Evolutionary conservation across 1,140 invertebrate species (phyloP), one percentile per base, ranked within the genome.

Genomic region (Heliconius hewitsoni): DNA sequence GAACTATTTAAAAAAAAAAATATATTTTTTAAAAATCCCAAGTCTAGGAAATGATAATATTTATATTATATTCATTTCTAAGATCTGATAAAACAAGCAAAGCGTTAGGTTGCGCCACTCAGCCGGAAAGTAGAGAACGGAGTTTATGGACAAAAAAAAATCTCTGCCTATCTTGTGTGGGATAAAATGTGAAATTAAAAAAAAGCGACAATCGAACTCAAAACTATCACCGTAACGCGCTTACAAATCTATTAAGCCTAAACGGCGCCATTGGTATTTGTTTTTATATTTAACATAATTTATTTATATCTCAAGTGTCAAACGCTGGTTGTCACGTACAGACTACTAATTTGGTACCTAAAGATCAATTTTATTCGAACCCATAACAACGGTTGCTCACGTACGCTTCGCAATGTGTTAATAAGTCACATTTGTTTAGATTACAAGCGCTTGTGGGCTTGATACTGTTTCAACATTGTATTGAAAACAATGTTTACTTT

Each of bases 351-450:
- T 42, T 76, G 39, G 42, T 46, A 70, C 30, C 50, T 30, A 76
- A 50, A 70, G 13, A 76, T 71, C 57, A 76, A 46, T 70, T 46
- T 46, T 34, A 9, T 75, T 16, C 55, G 60, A 66, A 46, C 60
- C 46, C 3, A 66, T 66, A 27, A 30, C 9, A 66, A 66, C 4
- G 23, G 23, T 30, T 3, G 16, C 60, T 5, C 60, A 66, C 60
- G 60, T 66, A 30, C 60, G 27, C 2, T 27, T 30, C 13, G 27
- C 9, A 30, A 66, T 13, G 60, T 66, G 60, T 66, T 66, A 66
- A 66, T 6, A 66, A 66, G 60, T 27, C 60, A 66, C 27, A 66
- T 66, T 27, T 16, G 60, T 30, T 66, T 66, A 66, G 9, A 57
- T 57, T 23, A 57, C 8, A 9, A 0, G 55, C 5, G 6, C 19